phyloP scores from a whole-genome alignment of 2,888 invertebrate species.

The Epistrophe eligans region DNA sequence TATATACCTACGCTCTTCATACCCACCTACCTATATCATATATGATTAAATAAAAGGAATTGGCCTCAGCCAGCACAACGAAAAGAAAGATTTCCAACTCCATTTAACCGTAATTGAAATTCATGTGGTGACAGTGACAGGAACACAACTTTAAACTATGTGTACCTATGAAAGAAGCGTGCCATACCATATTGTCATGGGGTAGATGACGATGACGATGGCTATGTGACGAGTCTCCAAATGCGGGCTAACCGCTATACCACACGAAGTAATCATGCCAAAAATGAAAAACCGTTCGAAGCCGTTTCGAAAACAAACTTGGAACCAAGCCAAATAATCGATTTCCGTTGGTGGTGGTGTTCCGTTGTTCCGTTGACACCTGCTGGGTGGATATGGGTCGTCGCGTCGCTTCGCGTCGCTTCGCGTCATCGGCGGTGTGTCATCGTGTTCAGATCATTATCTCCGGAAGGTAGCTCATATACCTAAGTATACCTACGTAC shows the following conservation, averaged over 20 bases:
- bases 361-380: slow-evolving; percentile 66
- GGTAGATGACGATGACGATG: not conserved
- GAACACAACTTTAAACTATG: slow-evolving; percentile 47
- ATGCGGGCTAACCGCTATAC: slow-evolving; percentile 55
- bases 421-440: not conserved
- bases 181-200: slow-evolving; percentile 15
- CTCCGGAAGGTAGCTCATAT: slow-evolving; percentile 36
- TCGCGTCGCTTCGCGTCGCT: not conserved
- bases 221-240: slow-evolving; percentile 23
- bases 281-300: slow-evolving; percentile 50
- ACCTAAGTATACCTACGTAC: not conserved
- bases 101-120: slow-evolving; percentile 65
- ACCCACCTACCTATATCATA: not conserved
- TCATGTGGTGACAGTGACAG: slow-evolving; percentile 57
- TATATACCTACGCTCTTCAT: too few species aligned
- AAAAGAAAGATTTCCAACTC: slow-evolving; percentile 53
- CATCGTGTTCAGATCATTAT: slow-evolving; percentile 41
- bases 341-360: slow-evolving; percentile 62
- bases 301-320: slow-evolving; percentile 14
- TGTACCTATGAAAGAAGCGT: slow-evolving; percentile 45
- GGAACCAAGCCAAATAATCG: slow-evolving; percentile 56
- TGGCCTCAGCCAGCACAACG: not conserved
- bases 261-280: slow-evolving; percentile 63
- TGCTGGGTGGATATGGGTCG: slow-evolving; percentile 21
- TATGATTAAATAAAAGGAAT: slow-evolving; percentile 42